These are phyloP conservation scores for Notodonta dromedarius DNA, from an alignment of 2,888 invertebrate species.

Conservation along the genomic window DNA sequence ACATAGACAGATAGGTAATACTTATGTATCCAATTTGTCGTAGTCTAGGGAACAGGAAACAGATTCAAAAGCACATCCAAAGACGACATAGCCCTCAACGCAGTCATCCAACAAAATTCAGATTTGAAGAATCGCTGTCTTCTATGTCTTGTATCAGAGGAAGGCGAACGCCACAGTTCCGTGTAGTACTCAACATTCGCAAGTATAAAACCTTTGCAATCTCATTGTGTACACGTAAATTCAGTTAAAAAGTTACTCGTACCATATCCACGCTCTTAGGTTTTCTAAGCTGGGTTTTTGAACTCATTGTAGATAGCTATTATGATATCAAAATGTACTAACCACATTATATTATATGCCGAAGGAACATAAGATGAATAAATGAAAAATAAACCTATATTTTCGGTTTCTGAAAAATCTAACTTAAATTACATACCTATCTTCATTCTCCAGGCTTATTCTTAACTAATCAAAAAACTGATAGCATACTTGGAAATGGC, in stretches of 20 bases:
- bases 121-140: constrained; percentile 21
- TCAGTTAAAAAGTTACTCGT: constrained; percentile 46
- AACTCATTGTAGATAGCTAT: neutral
- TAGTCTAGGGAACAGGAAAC: no score
- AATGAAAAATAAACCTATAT: no score
- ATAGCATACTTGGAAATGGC: no score
- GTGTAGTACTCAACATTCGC: constrained; percentile 73
- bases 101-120: neutral
- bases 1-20: no score
- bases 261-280: constrained; percentile 14
- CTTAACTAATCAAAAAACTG: no score
- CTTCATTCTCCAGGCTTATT: no score
- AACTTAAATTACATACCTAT: no score
- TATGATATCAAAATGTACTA: no score
- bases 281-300: constrained; percentile 8
- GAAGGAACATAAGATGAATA: no score
- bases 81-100: neutral
- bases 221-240: constrained; percentile 57
- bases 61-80: neutral
- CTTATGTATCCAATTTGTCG: neutral
- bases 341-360: no score
- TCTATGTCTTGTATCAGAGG: constrained; percentile 36
- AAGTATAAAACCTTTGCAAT: constrained; percentile 73
- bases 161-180: constrained; percentile 71
- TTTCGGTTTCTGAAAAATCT: no score